Base-by-base conservation (phyloP, 2,797 vertebrate species). In the Enteromius afrohamiltoni region DNA sequence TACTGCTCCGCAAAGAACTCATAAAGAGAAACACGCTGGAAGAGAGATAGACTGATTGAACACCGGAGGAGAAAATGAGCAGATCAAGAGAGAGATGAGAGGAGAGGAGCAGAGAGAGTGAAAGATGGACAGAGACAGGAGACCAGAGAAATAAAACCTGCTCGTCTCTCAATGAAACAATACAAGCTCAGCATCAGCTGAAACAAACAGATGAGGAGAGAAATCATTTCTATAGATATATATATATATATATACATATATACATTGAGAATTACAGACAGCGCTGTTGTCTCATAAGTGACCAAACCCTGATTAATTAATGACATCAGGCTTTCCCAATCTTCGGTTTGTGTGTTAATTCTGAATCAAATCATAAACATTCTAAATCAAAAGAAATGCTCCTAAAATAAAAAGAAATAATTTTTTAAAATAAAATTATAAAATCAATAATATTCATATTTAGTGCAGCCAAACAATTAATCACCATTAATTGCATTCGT, bases 51-150 rank as follows among this genome's bases (percentile, higher is more conserved):
- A 40, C 14, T 10, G 42, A 49, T 29, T 17, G 23, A 34, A n/a
- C 21, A 29, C 14, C 11, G 3, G 37, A 45, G 21, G 31, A 65
- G 58, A 75, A 10, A 51, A 29, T 11, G n/a, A 83, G 47, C 16
- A 79, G 40, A 51, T 83, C 23, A 0, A 64, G 21, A 0, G 53
- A 84, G 78, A 77, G 81, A 80, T 55, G 31, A 31, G 53, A 58
- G 55, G n/a, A 58, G 51, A 55, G 19, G 9, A 53, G 21, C 19
- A 53, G 51, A 55, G 21, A 53, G 51, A 7, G 51, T 21, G 53
- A 58, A 6, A 71, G 17, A 70, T 17, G 69, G 23, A 45, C n/a
- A 45, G 31, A 42, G 29, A 80, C 47, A 26, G 17, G 68, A 70
- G 16, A 16, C 0, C 40, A 8, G 21, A 14, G 40, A 70, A 70